Conservation (phyloP, 53 echinoderm and acorn worm species). For the Luidia sarsii region DNA sequence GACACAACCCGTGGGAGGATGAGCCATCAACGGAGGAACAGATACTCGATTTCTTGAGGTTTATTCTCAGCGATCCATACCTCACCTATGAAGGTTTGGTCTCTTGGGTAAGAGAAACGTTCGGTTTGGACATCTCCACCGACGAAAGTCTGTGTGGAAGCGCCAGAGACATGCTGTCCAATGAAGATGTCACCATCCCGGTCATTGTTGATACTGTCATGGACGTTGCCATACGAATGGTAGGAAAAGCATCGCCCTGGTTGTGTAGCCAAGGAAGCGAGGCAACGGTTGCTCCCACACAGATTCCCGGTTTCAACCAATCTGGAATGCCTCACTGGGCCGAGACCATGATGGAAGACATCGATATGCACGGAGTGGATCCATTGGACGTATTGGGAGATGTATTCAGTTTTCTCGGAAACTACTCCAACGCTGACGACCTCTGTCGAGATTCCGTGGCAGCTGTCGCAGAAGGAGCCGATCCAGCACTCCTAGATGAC, state of each 20-base stretch:
- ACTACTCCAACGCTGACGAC: constrained; percentile 22
- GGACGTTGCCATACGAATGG: constrained; percentile 1
- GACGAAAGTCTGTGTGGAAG: constrained; percentile 7
- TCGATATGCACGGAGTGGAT: background rate
- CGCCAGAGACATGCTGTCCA: constrained; percentile 3
- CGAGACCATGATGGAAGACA: background rate
- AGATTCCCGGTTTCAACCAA: background rate
- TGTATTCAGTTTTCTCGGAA: constrained; percentile 10
- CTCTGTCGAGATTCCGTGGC: background rate
- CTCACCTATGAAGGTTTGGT: constrained; percentile 5
- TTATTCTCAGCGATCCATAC: background rate
- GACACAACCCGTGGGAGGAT: background rate
- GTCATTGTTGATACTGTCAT: constrained; percentile 5
- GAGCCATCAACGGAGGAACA: background rate
- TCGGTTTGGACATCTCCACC: constrained; percentile 24
- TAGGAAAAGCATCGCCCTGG: constrained; percentile 21
- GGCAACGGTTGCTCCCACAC: background rate
- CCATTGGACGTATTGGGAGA: background rate
- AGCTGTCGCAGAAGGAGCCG: constrained; percentile 13
- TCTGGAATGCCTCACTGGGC: background rate
- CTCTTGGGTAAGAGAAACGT: background rate
- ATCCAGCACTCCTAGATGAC: constrained; percentile 4
- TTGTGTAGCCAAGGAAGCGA: constrained; percentile 6
- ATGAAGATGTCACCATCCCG: background rate
- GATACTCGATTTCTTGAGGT: background rate